phyloP scores from a whole-genome alignment of 2,113 vertebrate species.

The Brachyhypopomus gauderio region DNA sequence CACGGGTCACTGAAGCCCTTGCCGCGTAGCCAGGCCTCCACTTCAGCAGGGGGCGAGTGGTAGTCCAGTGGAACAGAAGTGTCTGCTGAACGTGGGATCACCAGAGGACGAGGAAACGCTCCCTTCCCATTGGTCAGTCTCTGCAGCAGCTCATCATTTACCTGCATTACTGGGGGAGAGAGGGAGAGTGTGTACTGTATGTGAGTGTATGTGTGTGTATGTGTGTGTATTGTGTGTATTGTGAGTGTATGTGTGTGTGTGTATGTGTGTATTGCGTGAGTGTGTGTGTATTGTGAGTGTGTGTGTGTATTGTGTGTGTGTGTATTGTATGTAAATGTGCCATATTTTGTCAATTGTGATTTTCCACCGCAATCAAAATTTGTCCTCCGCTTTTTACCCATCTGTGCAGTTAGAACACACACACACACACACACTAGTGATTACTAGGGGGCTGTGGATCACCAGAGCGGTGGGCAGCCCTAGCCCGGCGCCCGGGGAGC shows the following conservation, averaged over 20 bases:
- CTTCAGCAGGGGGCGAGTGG: constrained; percentile 75
- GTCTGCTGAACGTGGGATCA: constrained; percentile 75
- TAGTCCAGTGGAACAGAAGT: constrained; percentile 71
- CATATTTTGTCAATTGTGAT: no score
- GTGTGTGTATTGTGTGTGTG: constrained; percentile 30
- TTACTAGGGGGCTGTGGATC: no score
- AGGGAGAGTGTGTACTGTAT: not conserved
- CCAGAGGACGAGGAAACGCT: constrained; percentile 68
- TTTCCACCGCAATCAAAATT: no score
- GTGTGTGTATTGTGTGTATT: no score
- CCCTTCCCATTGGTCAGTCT: constrained; percentile 74
- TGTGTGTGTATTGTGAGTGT: constrained; percentile 37
- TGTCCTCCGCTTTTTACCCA: no score
- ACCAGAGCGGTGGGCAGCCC: no score
- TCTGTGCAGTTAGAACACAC: no score
- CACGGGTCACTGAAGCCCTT: constrained; percentile 83
- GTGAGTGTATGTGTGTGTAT: no score
- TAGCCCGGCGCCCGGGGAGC: no score
- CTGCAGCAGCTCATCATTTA: constrained; percentile 81
- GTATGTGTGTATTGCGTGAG: no score
- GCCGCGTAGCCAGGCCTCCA: constrained; percentile 80
- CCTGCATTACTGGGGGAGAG: constrained; percentile 67
- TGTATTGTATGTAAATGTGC: no score
- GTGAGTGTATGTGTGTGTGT: constrained; percentile 43
- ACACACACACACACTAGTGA: no score